Conservation (phyloP, 2,888 invertebrate genomes). For the Sphaerophoria taeniata region DNA sequence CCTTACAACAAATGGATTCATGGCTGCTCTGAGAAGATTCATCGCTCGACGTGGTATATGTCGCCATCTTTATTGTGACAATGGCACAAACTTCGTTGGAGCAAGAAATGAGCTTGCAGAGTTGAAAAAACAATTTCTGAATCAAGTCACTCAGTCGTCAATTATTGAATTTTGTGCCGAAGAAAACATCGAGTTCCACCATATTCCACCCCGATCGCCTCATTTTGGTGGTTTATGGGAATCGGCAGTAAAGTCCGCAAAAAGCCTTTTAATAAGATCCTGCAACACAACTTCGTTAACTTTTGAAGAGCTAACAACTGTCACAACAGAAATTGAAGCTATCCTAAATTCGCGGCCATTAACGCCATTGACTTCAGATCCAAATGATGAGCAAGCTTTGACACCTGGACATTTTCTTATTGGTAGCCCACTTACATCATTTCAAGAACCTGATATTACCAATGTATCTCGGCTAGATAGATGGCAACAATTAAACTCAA, state of each 20-base stretch:
- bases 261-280: conserved; percentile 24
- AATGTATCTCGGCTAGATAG: too few relatives aligned
- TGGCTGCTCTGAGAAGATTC: conserved; percentile 45
- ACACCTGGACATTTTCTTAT: too few relatives aligned
- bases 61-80: conserved; percentile 47
- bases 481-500: too few relatives aligned
- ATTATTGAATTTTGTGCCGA: conserved; percentile 25
- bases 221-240: conserved; percentile 38
- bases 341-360: too few relatives aligned
- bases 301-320: conserved; percentile 46
- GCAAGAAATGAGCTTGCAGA: conserved; percentile 25
- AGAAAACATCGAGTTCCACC: conserved; percentile 29
- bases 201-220: conserved; percentile 30
- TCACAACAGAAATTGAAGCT: too few relatives aligned
- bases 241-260: conserved; percentile 34
- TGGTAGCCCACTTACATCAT: too few relatives aligned
- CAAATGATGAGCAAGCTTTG: too few relatives aligned
- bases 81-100: conserved; percentile 51
- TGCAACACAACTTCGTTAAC: conserved; percentile 9
- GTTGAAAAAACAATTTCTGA: conserved; percentile 30
- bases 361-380: too few relatives aligned
- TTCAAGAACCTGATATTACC: too few relatives aligned
- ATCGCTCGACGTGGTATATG: conserved; percentile 36
- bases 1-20: conserved; percentile 59
- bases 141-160: conserved; percentile 17